Base-by-base conservation (phyloP, 2,113 vertebrate genomes). In the Rhadina sibilatrix region DNA sequence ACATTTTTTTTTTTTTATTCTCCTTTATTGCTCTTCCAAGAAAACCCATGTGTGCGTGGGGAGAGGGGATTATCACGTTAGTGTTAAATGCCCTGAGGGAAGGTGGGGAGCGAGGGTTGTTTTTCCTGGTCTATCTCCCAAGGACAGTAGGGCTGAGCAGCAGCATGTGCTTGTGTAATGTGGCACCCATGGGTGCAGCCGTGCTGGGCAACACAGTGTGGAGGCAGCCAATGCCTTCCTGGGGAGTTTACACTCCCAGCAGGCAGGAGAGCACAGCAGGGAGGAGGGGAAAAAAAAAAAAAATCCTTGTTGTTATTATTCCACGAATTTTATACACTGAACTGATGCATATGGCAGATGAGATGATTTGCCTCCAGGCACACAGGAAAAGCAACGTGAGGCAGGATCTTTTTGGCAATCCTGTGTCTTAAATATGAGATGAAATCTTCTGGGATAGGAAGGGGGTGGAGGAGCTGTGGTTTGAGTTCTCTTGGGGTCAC, bases 11-110 rank as follows among this genome's bases (percentile, higher is more conserved):
- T 38, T 77, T 81, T 81, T 71, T 72, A 65, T 82, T 92, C 52
- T 90, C 33, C 71, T 90, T 71, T 95, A 61, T 84, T 84, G 78
- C 35, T 89, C 31, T 97, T 96, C 94, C 93, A 94, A 76, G 82
- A 47, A 82, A 93, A 40, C 6, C 5, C 2, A 0, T 52, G 52
- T 49, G 49, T 65, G 44, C 3, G 9, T 84, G 54, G 70, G 63
- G 70, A 88, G 82, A 78, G 56, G 79, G 80, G 95, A 91, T 90
- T 87, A 75, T 88, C 42, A 1, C 3, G 4, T 92, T 93, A 84
- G 75, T 2, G 4, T 74, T 92, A 53, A 83, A 86, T 57, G 38
- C 86, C 61, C 75, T 1, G 25, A 22, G 60, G 88, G 60, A 72
- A 61, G 47, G n/a, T 40, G 37, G 50, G 80, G 84, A 75, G 50